These are phyloP conservation scores for Seriola quinqueradiata DNA, from an alignment of 2,113 vertebrate species.

Conservation along the genomic window DNA sequence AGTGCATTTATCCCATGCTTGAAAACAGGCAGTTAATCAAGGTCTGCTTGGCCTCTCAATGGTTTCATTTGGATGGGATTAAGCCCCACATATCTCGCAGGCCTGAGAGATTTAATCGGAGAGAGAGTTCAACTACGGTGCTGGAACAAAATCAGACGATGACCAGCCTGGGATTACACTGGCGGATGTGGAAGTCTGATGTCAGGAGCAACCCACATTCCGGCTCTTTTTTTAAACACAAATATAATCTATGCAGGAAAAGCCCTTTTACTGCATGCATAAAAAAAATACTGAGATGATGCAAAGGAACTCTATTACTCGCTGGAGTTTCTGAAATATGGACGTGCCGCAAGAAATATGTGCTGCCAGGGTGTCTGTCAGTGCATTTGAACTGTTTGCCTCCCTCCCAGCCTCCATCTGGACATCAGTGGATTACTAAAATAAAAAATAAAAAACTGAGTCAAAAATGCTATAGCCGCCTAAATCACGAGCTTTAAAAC, in stretches of 20 bases:
- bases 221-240: slow-evolving; percentile 36
- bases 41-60: slow-evolving; percentile 66
- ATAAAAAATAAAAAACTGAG: slow-evolving; percentile 38
- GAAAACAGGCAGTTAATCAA: slow-evolving; percentile 71
- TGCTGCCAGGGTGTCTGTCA: slow-evolving; percentile 54
- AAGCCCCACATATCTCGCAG: slow-evolving; percentile 64
- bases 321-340: slow-evolving; percentile 58
- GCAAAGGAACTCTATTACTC: slow-evolving; percentile 62
- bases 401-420: slow-evolving; percentile 62
- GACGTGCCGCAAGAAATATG: slow-evolving; percentile 58
- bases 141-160: slow-evolving; percentile 60
- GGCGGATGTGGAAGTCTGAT: slow-evolving; percentile 58
- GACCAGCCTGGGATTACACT: slow-evolving; percentile 72
- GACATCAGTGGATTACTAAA: slow-evolving; percentile 51
- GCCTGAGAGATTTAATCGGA: slow-evolving; percentile 71
- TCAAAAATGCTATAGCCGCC: slow-evolving; percentile 20
- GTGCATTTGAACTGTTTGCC: slow-evolving; percentile 37
- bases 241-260: slow-evolving; percentile 70
- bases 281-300: slow-evolving; percentile 55
- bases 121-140: slow-evolving; percentile 61
- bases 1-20: slow-evolving; percentile 66
- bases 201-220: slow-evolving; percentile 59
- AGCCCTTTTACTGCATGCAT: slow-evolving; percentile 64
- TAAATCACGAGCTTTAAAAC: slow-evolving; percentile 34
- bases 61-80: slow-evolving; percentile 77